Evolutionary conservation across 2,888 invertebrate genomes (phyloP).

Genomic region (Eristalinus aeneus): DNA sequence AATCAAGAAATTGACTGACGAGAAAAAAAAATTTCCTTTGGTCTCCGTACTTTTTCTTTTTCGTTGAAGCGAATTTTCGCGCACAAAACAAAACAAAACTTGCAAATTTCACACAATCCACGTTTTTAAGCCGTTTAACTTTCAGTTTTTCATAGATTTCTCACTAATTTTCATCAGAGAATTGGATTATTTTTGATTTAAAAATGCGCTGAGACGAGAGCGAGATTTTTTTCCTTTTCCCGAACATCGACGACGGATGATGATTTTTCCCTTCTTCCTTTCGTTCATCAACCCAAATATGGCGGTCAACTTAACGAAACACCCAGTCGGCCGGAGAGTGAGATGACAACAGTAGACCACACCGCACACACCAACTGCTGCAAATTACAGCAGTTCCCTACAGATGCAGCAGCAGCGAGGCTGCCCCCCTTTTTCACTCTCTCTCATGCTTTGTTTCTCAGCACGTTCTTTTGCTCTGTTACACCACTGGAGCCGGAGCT

Average conservation of each 20-base stretch:
- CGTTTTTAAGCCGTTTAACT: conserved; percentile 70
- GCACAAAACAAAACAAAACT: conserved; percentile 72
- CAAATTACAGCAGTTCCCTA: conserved; percentile 48
- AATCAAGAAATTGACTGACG: conserved; percentile 56
- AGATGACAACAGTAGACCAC: conserved; percentile 5
- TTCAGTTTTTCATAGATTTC: conserved; percentile 72
- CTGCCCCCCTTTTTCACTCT: background rate
- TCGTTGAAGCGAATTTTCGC: conserved; percentile 75
- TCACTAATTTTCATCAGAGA: conserved; percentile 71
- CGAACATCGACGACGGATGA: conserved; percentile 54
- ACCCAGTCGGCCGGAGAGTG: conserved; percentile 5
- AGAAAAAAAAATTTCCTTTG: conserved; percentile 31
- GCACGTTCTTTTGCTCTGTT: background rate
- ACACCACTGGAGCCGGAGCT: background rate
- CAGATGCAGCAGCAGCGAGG: conserved; percentile 22
- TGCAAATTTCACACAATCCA: conserved; percentile 71
- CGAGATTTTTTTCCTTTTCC: conserved; percentile 56
- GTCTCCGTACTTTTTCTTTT: conserved; percentile 67
- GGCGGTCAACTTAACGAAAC: conserved; percentile 69
- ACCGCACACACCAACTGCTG: conserved; percentile 4
- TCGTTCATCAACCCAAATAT: conserved; percentile 66
- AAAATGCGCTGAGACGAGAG: conserved; percentile 49
- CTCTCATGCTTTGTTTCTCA: background rate
- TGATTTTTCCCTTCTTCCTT: conserved; percentile 73
- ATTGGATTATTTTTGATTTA: conserved; percentile 40